Evolutionary conservation across 2,888 invertebrate genomes (phyloP), one percentile per base, ranked within the genome.

Genomic region (Plebejus argus): DNA sequence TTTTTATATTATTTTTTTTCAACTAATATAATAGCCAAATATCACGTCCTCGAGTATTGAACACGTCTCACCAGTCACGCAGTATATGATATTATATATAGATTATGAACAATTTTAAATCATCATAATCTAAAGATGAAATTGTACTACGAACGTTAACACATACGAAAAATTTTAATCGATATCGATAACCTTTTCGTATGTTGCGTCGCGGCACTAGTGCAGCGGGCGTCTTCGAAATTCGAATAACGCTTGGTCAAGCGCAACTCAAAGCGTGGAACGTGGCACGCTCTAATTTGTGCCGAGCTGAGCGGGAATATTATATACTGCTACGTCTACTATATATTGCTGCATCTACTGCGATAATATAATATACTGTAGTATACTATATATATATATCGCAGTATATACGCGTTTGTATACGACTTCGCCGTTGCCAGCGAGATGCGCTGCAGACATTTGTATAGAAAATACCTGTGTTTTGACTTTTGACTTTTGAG

Each of bases 201-300:
- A 79, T 79, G 82, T 83, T 76, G 81, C 86, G 83, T 81, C 90
- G 81, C 86, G 83, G 81, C 90, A 81, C 90, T 90, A 89, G 84
- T 82, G 82, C 84, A 81, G 83, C 87, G 89, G 89, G 90, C 92
- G 91, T 92, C 90, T 88, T 89, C 88, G 89, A 89, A 89, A 88
- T 90, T 88, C 89, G 88, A 90, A 90, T 92, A 90, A 91, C 92
- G 92, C 92, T 91, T 89, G 92, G 93, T 91, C 93, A 92, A 92
- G 91, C 92, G 89, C 90, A 87, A 88, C 89, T 91, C 90, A 90
- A 91, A 91, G 90, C 90, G 86, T 85, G 86, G 86, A 85, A 85
- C 89, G 89, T 87, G 86, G 86, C 84, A 84, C 85, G 87, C 86
- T 90, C 89, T 92, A 92, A 92, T 92, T 92, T 91, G 88, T 85